These are phyloP conservation scores for Oikopleura dioica DNA, from an alignment of 23 tunicate species.

Conservation along the genomic window DNA sequence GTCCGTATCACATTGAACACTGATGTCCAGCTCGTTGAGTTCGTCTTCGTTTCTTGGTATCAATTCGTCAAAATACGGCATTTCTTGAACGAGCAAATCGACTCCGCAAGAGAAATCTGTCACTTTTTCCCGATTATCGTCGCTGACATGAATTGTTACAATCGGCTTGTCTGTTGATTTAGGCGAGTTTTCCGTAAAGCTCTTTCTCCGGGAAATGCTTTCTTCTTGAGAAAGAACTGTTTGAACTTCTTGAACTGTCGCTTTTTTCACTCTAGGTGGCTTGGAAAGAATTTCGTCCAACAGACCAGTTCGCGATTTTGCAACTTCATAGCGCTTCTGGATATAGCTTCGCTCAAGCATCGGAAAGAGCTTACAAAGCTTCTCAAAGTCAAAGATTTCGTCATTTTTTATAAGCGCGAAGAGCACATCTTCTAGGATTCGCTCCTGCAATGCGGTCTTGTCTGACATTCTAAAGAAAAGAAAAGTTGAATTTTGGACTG, in stretches of 20 bases:
- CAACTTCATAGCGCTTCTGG: neutral
- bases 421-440: neutral
- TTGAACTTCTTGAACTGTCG: neutral
- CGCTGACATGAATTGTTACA: conserved; percentile 88
- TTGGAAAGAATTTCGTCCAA: too few relatives aligned
- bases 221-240: neutral
- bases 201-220: neutral
- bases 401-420: neutral
- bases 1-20: conserved; percentile 93
- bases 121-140: conserved; percentile 56
- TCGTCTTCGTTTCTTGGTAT: conserved; percentile 44
- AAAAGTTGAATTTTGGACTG: too few relatives aligned
- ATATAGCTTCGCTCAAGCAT: neutral
- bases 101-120: conserved; percentile 81
- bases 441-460: neutral
- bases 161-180: conserved; percentile 16
- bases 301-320: too few relatives aligned
- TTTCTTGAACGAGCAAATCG: conserved; percentile 66
- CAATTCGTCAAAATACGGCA: conserved; percentile 87
- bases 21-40: conserved; percentile 84
- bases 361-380: neutral
- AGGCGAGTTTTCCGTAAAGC: neutral
- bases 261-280: neutral
- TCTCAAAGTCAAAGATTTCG: neutral
- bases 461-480: too few relatives aligned